Percentiles rank a stretch among this genome's conserved stretches.
phyloP scores from a whole-genome alignment of 2,113 vertebrate genomes.

The Catharus fuscescens region DNA sequence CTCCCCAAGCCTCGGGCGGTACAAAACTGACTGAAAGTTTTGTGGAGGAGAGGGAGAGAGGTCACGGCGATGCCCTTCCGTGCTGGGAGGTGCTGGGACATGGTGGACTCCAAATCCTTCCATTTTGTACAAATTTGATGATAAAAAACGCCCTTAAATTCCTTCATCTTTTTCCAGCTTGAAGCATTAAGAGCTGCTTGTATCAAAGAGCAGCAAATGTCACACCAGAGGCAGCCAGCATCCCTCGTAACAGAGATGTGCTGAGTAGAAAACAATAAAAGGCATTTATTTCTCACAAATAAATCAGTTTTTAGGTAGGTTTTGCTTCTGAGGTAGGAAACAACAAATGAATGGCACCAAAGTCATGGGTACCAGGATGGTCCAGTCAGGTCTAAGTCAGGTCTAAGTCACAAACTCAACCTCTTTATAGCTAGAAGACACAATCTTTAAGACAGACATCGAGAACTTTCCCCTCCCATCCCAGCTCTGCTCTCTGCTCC shows the following conservation, averaged over 20 bases:
- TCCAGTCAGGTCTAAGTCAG: neutral
- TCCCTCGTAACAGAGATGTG: rapidly evolving
- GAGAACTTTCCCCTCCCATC: neutral
- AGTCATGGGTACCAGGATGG: rapidly evolving
- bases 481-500: neutral
- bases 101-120: neutral
- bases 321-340: neutral
- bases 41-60: neutral
- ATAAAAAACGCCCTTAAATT: neutral
- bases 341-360: neutral
- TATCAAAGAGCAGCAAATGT: neutral
- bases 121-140: neutral
- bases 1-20: neutral
- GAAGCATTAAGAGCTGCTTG: neutral
- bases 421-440: neutral
- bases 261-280: neutral
- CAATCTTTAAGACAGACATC: neutral
- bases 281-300: neutral
- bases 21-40: slow-evolving; percentile 3
- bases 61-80: neutral
- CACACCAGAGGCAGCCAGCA: neutral
- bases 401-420: neutral
- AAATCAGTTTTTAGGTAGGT: neutral
- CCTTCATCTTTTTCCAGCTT: neutral
- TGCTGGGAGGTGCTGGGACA: neutral